Base-by-base conservation (phyloP, 2,797 vertebrate species). In the Thunnus albacares region DNA sequence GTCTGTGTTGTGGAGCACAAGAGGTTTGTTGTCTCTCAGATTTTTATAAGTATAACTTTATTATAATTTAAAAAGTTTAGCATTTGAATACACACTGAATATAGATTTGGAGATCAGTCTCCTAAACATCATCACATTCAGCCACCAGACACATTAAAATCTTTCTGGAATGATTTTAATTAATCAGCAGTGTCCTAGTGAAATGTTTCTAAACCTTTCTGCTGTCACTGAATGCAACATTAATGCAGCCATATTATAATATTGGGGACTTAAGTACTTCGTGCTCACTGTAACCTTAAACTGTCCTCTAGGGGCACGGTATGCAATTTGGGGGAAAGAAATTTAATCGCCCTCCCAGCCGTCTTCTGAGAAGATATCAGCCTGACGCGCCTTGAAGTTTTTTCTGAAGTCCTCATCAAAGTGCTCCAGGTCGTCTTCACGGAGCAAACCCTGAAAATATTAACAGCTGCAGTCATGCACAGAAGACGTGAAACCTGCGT, bases 371-470 rank as follows among this genome's bases (percentile, higher is more conserved):
- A 89, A 79, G 0, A 81, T 26, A 28, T 95, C 90, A 0, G 74
- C 75, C 63, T 79, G 87, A 33, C 81, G 93, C 75, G 94, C 92
- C 88, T 95, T 92, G 77, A 97, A 98, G 12, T 90, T 95, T 83
- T 95, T 93, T 81, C 84, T 95, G 75, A 99, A 98, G 49, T 97
- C 96, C 87, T 98, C 97, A 52, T 97, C 97, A 83, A 98, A 97
- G 92, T 96, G 93, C 57, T 96, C 81, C 63, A 98, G 84, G 72
- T 98, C 97, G 0, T 96, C 94, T 85, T 97, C 95, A 86, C 92
- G 96, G 85, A 98, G 95, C 87, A 98, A 92, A 20, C 97, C 98
- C 97, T 99, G 84, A n/a, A 82, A 85, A 76, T 0, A 24, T 17
- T 82, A 1, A 49, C 55, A 66, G 35, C 52, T 20, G 87, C 1